phyloP scores from a whole-genome alignment of 2,888 invertebrate genomes.

The Nomada ruficornis region DNA sequence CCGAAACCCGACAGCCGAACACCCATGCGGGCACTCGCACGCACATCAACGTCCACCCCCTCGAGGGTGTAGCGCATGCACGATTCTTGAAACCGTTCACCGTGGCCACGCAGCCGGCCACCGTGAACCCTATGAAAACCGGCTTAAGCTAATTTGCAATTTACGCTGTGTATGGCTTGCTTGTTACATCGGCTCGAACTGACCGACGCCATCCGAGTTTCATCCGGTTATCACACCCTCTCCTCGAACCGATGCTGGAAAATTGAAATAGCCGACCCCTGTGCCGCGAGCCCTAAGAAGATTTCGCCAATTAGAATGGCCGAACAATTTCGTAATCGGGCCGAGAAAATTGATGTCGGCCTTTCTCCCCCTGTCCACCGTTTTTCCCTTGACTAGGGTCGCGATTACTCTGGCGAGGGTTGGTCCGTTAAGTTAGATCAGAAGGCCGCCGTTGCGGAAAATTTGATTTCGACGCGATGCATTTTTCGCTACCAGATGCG shows the following conservation, averaged over 20 bases:
- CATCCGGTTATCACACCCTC: constrained; percentile 58
- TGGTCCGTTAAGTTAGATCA: background rate
- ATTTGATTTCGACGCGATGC: background rate
- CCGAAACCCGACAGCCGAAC: background rate
- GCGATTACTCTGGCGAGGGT: background rate
- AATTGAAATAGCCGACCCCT: constrained; percentile 61
- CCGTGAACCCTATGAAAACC: constrained; percentile 64
- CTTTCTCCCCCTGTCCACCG: too few species aligned
- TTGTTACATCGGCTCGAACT: constrained; percentile 44
- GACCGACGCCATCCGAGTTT: constrained; percentile 44
- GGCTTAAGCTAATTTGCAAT: constrained; percentile 72
- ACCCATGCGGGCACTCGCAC: constrained; percentile 4
- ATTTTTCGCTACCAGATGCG: too few species aligned
- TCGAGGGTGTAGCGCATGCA: background rate
- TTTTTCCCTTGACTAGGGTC: background rate
- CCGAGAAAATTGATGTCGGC: background rate
- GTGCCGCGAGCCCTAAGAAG: constrained; percentile 54
- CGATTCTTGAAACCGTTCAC: constrained; percentile 47
- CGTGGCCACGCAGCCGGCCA: constrained; percentile 1
- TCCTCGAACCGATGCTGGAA: constrained; percentile 25
- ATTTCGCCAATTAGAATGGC: constrained; percentile 62
- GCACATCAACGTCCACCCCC: background rate
- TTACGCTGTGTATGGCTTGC: constrained; percentile 59
- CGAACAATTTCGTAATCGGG: constrained; percentile 38
- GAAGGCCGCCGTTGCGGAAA: background rate